A percentile compares a stretch with the other conserved stretches of the same genome.
Conservation (phyloP, 1,140 invertebrate species). For the Aphelinus atriplicis region DNA sequence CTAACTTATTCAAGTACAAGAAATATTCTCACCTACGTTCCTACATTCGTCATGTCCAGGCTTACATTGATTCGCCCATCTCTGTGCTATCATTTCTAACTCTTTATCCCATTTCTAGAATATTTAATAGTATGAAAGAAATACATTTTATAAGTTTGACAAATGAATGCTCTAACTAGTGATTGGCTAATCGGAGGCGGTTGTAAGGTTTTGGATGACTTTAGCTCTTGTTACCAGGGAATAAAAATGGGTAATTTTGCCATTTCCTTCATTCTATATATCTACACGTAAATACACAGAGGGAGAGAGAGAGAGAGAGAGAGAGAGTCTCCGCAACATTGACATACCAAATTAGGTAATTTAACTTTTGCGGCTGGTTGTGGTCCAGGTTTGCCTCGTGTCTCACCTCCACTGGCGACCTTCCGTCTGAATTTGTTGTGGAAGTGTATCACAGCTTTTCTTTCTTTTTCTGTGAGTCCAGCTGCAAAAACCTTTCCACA, state of each 20-base stretch:
- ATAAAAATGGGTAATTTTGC: too few species aligned
- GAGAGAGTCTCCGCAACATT: too few species aligned
- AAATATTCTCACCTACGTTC: constrained; percentile 65
- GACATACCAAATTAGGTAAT: constrained; percentile 59
- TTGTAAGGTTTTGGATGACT: too few species aligned
- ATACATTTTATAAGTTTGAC: too few species aligned
- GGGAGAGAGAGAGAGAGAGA: too few species aligned
- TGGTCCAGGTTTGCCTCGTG: constrained; percentile 63
- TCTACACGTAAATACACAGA: too few species aligned
- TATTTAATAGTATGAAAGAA: background rate
- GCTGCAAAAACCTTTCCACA: background rate
- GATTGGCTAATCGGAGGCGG: too few species aligned
- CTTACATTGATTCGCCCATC: constrained; percentile 72
- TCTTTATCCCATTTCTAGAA: constrained; percentile 69
- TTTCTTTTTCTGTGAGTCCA: constrained; percentile 39
- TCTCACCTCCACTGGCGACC: constrained; percentile 65
- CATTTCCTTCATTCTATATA: too few species aligned
- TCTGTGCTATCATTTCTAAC: constrained; percentile 68
- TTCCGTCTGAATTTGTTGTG: constrained; percentile 64
- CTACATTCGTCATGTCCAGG: constrained; percentile 67
- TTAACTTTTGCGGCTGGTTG: constrained; percentile 66
- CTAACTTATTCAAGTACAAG: too few species aligned
- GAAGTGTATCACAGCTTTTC: constrained; percentile 46
- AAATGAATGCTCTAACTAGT: too few species aligned
- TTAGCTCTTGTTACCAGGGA: too few species aligned